Conservation (phyloP, 2,113 vertebrate genomes). For the Bujurquina vittata region DNA sequence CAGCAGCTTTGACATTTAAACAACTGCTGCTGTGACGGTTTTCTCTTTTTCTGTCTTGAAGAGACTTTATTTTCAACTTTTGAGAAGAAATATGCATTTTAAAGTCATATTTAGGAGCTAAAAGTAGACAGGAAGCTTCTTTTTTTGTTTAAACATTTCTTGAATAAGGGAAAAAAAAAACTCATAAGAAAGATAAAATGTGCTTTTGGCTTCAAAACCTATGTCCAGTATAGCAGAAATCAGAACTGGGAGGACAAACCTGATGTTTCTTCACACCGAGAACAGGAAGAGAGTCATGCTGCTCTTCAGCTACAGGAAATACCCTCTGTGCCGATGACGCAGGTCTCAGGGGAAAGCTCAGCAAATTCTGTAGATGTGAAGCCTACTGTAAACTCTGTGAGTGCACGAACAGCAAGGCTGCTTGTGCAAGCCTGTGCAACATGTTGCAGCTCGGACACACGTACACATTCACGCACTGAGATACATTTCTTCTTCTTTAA, state of each 20-base stretch:
- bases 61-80: neutral
- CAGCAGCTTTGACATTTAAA: constrained; percentile 36
- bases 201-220: constrained; percentile 7
- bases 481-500: neutral
- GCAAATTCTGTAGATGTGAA: constrained; percentile 53
- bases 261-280: constrained; percentile 55
- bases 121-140: neutral
- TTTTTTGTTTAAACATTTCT: neutral
- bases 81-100: neutral
- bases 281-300: constrained; percentile 74
- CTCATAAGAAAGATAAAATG: neutral
- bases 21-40: neutral
- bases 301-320: constrained; percentile 75
- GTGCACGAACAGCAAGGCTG: constrained; percentile 2
- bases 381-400: constrained; percentile 37
- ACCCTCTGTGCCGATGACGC: constrained; percentile 72
- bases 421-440: constrained; percentile 37
- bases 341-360: constrained; percentile 67
- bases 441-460: constrained; percentile 23
- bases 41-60: constrained; percentile 1
- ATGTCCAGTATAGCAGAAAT: constrained; percentile 7
- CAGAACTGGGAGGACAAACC: constrained; percentile 15
- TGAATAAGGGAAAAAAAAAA: neutral
- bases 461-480: neutral
- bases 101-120: neutral